phyloP scores from a whole-genome alignment of 2,888 invertebrate species.

The Iphiclides podalirius region DNA sequence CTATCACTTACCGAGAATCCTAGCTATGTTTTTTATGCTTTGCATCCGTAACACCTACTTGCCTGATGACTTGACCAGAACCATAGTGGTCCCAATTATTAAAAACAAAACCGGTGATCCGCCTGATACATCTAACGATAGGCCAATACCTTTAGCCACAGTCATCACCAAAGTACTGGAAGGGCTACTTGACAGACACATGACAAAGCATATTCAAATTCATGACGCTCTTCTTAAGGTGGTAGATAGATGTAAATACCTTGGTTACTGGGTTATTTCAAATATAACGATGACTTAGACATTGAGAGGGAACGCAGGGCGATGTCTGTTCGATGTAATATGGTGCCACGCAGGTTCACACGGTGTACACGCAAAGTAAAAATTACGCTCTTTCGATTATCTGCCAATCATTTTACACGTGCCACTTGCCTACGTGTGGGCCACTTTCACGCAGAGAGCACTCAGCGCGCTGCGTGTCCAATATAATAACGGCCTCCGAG shows the following conservation, averaged over 20 bases:
- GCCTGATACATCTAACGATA: neutral
- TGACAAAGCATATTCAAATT: neutral
- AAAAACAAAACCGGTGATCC: neutral
- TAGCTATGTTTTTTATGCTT: neutral
- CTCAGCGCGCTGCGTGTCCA: constrained; percentile 20
- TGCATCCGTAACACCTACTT: neutral
- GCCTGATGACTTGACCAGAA: neutral
- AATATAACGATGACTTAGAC: constrained; percentile 11
- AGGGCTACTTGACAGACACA: neutral
- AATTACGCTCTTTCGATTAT: neutral
- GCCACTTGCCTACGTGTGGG: neutral
- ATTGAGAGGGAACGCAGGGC: constrained; percentile 26
- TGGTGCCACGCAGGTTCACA: constrained; percentile 19
- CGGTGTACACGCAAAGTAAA: neutral
- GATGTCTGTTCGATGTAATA: constrained; percentile 23
- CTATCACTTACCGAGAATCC: neutral
- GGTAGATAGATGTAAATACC: neutral
- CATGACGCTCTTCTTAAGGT: neutral
- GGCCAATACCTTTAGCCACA: neutral
- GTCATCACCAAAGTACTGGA: neutral
- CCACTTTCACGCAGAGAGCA: constrained; percentile 6
- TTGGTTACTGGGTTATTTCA: neutral
- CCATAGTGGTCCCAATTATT: constrained; percentile 1
- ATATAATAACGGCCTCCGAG: constrained; percentile 22
- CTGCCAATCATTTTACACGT: neutral